Base-by-base conservation (phyloP, 2,113 vertebrate genomes). In the Neogobius melanostomus region DNA sequence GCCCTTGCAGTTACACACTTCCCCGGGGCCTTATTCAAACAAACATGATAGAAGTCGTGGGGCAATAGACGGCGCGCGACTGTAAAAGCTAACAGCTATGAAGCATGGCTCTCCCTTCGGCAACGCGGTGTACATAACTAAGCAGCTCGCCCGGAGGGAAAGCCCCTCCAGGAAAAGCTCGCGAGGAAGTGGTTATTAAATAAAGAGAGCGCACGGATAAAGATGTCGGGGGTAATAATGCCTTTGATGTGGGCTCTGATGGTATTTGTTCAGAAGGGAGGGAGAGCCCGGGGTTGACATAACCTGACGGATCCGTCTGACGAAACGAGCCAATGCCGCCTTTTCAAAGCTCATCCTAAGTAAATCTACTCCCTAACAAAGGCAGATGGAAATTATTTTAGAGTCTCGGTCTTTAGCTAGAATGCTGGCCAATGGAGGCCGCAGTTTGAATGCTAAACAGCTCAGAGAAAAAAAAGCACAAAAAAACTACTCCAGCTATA, bases 181-280 rank as follows among this genome's bases (percentile, higher is more conserved):
- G 71, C 74, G 82, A 87, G 72, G 85, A 88, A 85, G 80, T 79
- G 86, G 63, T 86, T 90, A 87, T 90, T 89, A 86, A 90, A 87
- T 86, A 84, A 88, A 82, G 82, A 79, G 28, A 36, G 28, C 69
- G 53, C 44, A 43, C 53, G 87, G 87, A 87, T 84, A 86, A 90
- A 88, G 83, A 88, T 82, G 88, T 89, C 86, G 85, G 82, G 84
- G 80, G 82, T 83, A 87, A 89, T 90, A 88, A 89, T 82, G 80
- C 77, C 84, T 87, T 86, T 88, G 77, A 87, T 89, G 88, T 83
- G 82, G 80, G 83, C 82, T 83, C 62, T 83, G 84, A 88, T 89
- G 79, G 80, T 87, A 84, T 90, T 90, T 90, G 85, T 82, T 85
- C 69, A 60, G 80, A 75, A 70, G 76, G 77, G 76, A 81, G 75